Evolutionary conservation across 2,113 vertebrate species (phyloP), one percentile per base, ranked within the genome.

Genomic region (Psilopogon haemacephalus): DNA sequence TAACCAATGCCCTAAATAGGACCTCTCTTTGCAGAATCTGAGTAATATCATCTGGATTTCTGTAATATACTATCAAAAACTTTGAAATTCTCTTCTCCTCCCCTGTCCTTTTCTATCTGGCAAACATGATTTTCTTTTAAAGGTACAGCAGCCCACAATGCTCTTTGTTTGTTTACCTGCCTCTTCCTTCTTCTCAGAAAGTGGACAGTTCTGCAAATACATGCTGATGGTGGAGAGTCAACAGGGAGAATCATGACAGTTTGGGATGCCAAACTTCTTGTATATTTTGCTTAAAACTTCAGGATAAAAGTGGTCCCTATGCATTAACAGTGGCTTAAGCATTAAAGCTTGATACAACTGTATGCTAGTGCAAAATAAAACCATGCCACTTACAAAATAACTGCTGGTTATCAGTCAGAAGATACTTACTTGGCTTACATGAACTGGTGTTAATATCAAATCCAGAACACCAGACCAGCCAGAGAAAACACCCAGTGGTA

Each of bases 381-480:
- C 30, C 28, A 56, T 19, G 6, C 6, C 60, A 72, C 30, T 78
- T 93, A 58, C 12, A 74, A 96, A 89, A 91, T 1, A 83, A 18
- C 42, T 92, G 75, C 16, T 71, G 78, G 68, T 91, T 62, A 84
- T 33, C 83, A 63, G 73, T 82, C 78, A 89, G 71, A 56, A 94
- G 88, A 93, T 73, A 95, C 98, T 97, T 97, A 99, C 99, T 97
- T 99, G 99, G 95, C 98, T 99, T 83, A 99, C 98, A 55, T 98
- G 98, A 74, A 98, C 98, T 17, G 99, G 99, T 4, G 99, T 99
- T 88, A 99, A 97, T 97, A 99, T 98, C 98, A 99, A 98, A 96
- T 99, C 99, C 91, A 99, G 96, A 86, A 99, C 99, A 77, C 99
- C 99, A 30, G 98, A 97, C 99, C 99, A 99, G 92, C 99, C 99